Evolutionary conservation across 1,140 invertebrate genomes (phyloP).

Genomic region (Tetragnatha versicolor): DNA sequence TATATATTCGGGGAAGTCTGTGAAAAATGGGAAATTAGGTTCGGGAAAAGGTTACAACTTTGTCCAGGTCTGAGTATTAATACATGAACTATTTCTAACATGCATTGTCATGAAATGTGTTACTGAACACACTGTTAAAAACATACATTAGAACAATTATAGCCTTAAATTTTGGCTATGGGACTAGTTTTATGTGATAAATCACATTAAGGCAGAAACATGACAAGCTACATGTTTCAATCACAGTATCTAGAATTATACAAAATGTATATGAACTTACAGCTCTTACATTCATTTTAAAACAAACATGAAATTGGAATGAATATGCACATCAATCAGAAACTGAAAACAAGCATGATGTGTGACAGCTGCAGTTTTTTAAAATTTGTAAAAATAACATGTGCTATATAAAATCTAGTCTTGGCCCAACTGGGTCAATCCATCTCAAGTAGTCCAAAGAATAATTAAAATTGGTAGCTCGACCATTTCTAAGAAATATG

Average conservation of each 20-base stretch:
- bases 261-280: conserved; percentile 33
- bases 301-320: conserved; percentile 22
- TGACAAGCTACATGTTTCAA: conserved; percentile 55
- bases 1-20: no score
- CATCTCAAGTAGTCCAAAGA: no score
- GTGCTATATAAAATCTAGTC: conserved; percentile 20
- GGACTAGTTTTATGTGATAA: conserved; percentile 13
- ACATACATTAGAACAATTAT: conserved; percentile 24
- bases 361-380: not conserved
- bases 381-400: conserved; percentile 32
- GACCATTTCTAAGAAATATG: no score
- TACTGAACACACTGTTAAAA: conserved; percentile 17
- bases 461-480: no score
- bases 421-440: no score
- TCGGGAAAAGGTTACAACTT: no score
- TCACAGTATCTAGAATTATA: conserved; percentile 47
- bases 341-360: conserved; percentile 3
- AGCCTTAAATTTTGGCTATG: conserved; percentile 22
- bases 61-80: no score
- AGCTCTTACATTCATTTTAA: conserved; percentile 29
- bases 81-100: conserved; percentile 34
- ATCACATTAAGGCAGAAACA: conserved; percentile 52
- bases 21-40: no score
- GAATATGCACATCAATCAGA: conserved; percentile 19
- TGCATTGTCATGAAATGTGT: conserved; percentile 14